phyloP scores from a whole-genome alignment of 2,113 vertebrate species.

The Entelurus aequoreus region DNA sequence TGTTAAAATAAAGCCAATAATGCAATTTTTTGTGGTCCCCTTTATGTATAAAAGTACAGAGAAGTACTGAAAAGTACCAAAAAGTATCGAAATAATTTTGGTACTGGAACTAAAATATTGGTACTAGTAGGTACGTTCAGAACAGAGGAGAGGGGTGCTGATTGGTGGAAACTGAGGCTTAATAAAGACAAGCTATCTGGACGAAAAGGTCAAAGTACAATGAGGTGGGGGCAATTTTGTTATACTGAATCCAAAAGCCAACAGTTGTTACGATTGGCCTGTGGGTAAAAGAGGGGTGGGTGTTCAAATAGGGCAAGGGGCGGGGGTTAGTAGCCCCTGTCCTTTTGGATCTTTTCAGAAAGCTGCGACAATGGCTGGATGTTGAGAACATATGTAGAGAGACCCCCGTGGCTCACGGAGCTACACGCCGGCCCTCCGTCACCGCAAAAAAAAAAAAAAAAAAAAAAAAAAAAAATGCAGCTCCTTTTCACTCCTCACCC shows the following conservation, averaged over 20 bases:
- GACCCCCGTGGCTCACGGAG: slow-evolving; percentile 93
- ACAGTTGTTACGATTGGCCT: slow-evolving; percentile 96
- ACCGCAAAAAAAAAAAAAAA: slow-evolving; percentile 42
- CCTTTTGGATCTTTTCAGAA: slow-evolving; percentile 94
- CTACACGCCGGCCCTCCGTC: slow-evolving; percentile 88
- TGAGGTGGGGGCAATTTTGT: slow-evolving; percentile 77
- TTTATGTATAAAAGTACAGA: no score
- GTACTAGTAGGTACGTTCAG: no score
- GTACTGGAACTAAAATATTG: no score
- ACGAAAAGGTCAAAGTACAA: slow-evolving; percentile 54
- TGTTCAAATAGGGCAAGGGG: background rate
- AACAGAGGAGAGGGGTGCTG: no score
- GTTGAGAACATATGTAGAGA: slow-evolving; percentile 99
- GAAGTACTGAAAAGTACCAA: no score
- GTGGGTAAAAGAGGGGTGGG: slow-evolving; percentile 56
- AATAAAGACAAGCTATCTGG: slow-evolving; percentile 42
- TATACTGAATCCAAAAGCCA: slow-evolving; percentile 91
- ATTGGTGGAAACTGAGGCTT: background rate
- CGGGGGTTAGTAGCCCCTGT: slow-evolving; percentile 32
- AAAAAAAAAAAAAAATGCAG: slow-evolving; percentile 86
- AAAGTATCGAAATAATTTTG: no score
- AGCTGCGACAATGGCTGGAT: slow-evolving; percentile 95
- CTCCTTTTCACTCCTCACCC: slow-evolving; percentile 84
- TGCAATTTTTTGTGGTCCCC: no score
- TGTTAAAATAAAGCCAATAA: no score